phyloP scores from a whole-genome alignment of 2,797 vertebrate genomes.

The Spheniscus humboldti region DNA sequence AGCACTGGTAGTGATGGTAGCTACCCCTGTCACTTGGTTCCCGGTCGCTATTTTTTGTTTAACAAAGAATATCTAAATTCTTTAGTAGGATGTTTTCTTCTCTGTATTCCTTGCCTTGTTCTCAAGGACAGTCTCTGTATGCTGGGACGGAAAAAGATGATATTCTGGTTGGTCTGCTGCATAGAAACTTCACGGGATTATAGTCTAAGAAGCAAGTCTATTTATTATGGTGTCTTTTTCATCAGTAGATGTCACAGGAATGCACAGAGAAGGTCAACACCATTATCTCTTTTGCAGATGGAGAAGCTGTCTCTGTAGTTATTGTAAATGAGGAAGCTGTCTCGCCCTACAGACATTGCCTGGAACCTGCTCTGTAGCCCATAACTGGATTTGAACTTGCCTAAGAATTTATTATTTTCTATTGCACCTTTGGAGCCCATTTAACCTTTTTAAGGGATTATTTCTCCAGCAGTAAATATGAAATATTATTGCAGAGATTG shows the following conservation, averaged over 20 bases:
- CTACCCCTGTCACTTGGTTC: neutral
- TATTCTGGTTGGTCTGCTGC: neutral
- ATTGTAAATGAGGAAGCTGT: neutral
- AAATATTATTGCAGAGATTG: conserved; percentile 35
- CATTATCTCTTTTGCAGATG: conserved; percentile 33
- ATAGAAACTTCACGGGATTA: neutral
- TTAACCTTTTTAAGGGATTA: conserved; percentile 51
- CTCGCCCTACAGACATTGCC: neutral
- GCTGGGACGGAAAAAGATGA: neutral
- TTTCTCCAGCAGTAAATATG: conserved; percentile 48
- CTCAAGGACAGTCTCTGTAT: neutral
- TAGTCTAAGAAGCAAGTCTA: neutral
- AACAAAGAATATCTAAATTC: neutral
- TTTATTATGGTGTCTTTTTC: conserved; percentile 18
- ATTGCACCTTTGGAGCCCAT: conserved; percentile 23
- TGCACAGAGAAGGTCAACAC: conserved; percentile 37
- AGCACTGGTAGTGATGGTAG: neutral
- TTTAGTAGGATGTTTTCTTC: neutral
- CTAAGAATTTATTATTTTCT: conserved; percentile 48
- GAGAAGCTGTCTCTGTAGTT: conserved; percentile 33
- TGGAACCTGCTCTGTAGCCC: neutral
- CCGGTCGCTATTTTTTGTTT: neutral
- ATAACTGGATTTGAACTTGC: conserved; percentile 42
- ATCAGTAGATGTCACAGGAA: conserved; percentile 19
- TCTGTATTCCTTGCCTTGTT: neutral